phyloP scores from a whole-genome alignment of 2,797 vertebrate genomes.

The Bufotes viridis region DNA sequence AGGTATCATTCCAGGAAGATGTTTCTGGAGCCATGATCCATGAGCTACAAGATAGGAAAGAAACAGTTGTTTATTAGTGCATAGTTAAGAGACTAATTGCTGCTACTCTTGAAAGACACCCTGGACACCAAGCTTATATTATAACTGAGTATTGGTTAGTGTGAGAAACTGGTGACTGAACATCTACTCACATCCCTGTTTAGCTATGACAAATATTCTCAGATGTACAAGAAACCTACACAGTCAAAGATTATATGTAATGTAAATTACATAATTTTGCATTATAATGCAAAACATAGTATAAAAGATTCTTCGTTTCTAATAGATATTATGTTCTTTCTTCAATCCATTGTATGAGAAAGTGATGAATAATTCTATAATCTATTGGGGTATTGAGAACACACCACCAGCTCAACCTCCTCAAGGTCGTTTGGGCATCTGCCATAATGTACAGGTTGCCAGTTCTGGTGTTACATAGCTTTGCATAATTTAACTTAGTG shows the following conservation, averaged over 20 bases:
- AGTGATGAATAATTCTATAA: background rate
- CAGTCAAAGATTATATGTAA: background rate
- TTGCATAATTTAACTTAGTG: background rate
- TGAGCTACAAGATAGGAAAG: conserved; percentile 4
- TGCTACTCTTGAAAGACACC: background rate
- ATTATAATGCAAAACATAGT: background rate
- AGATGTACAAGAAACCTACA: background rate
- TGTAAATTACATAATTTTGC: no score
- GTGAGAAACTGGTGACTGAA: no score
- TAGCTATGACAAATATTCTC: background rate
- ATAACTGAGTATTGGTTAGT: no score
- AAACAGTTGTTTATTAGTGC: background rate
- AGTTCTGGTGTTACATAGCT: background rate
- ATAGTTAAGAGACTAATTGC: background rate
- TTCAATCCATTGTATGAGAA: background rate
- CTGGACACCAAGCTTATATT: background rate
- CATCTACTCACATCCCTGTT: background rate
- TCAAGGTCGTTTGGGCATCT: background rate
- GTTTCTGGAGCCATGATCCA: conserved; percentile 53
- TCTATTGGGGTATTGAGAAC: background rate
- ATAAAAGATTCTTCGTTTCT: background rate
- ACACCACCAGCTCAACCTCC: background rate
- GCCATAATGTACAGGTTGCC: background rate
- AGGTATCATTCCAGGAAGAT: conserved; percentile 71
- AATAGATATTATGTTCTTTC: background rate